Evolutionary conservation across 2,888 invertebrate genomes (phyloP), one percentile per base, ranked within the genome.

Genomic region (Leucophenga maculata): DNA sequence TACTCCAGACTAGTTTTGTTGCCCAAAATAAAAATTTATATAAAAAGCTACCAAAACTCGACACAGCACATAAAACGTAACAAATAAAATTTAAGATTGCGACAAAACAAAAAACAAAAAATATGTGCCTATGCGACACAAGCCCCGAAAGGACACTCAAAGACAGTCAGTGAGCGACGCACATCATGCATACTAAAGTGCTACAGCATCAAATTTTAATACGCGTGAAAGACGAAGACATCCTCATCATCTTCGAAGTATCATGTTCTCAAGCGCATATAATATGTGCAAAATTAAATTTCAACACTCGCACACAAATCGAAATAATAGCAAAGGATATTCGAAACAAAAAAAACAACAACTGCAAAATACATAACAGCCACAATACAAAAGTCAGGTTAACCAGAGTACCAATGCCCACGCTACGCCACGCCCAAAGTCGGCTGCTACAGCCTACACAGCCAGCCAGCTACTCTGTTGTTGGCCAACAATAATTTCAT

Each of bases 401-500:
- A 44, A 39, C 9, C 60, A 60, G 18, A 11, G 16, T 39, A 39
- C 16, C n/a, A 39, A 18, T 16, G 60, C 44, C 32, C 16, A 60
- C 60, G 18, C 32, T 39, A 39, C 16, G 3, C 32, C 16, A 60
- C 60, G 18, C 32, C 60, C 60, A 39, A 6, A 18, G 39, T 9
- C 32, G 39, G 16, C 39, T 26, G n/a, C 50, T 50, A 67, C 60
- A 39, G 9, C 46, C 64, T 14, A 6, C 13, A 16, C 16, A 20
- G 8, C 55, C 55, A 11, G 13, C 39, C 39, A 55, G 39, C 31
- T 39, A 11, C 72, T 69, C 69, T n/a, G 13, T 11, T 26, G 31
- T 60, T 71, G 71, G 69, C 75, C 77, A 78, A 83, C 81, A 77
- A 83, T 81, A 81, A 81, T 81, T 81, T 83, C 81, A 81, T 81